A percentile compares a stretch with the other conserved stretches of the same genome.
Conservation (phyloP, 2,888 invertebrate species). For the Thereva unica region DNA sequence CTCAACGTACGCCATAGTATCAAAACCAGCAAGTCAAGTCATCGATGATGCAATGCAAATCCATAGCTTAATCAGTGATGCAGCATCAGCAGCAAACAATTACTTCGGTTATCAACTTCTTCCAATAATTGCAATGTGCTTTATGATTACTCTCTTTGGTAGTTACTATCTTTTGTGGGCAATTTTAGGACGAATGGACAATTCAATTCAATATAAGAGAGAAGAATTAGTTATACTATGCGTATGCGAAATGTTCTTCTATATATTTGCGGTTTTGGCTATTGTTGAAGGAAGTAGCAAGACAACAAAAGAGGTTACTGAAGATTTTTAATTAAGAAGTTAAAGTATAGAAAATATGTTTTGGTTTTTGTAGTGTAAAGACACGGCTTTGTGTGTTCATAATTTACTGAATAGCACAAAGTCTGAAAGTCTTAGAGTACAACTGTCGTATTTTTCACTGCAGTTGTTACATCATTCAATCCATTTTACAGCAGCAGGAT, state of each 20-base stretch:
- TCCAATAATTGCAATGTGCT: constrained; percentile 57
- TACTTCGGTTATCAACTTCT: constrained; percentile 57
- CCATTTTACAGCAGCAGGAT: constrained; percentile 55
- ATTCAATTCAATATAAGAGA: constrained; percentile 54
- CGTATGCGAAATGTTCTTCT: constrained; percentile 56
- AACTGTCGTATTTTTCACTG: constrained; percentile 51
- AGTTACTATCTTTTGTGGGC: constrained; percentile 57
- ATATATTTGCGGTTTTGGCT: constrained; percentile 54
- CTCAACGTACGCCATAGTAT: constrained; percentile 55
- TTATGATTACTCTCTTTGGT: constrained; percentile 57
- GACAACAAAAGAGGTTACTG: constrained; percentile 52
- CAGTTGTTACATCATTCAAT: constrained; percentile 54
- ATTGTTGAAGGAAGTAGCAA: constrained; percentile 57
- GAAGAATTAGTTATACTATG: constrained; percentile 57
- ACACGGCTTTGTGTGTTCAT: constrained; percentile 51
- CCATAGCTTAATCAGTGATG: constrained; percentile 55
- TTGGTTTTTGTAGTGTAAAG: constrained; percentile 43
- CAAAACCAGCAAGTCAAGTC: background rate
- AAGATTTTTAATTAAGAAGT: background rate
- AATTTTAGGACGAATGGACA: constrained; percentile 52
- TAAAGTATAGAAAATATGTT: background rate
- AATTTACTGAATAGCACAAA: constrained; percentile 53
- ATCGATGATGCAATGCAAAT: background rate
- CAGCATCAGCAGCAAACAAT: constrained; percentile 55
- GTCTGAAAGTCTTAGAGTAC: constrained; percentile 50